Evolutionary conservation across 2,888 invertebrate genomes (phyloP).

Genomic region (Fragum whitleyi): DNA sequence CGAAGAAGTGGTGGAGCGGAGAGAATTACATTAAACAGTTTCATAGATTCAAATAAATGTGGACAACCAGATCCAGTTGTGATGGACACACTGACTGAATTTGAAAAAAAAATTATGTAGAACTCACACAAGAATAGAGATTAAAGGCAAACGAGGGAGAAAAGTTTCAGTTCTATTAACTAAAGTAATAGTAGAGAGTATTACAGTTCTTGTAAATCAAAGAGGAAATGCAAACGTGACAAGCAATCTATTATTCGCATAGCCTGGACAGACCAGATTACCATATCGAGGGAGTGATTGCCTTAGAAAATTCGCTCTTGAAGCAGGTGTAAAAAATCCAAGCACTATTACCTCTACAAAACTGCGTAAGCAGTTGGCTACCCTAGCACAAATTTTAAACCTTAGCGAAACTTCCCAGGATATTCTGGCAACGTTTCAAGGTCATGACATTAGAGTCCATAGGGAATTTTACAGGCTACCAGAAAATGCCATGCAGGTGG

Average conservation of each 20-base stretch:
- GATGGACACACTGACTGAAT: conserved; percentile 31
- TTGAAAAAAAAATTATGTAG: conserved; percentile 45
- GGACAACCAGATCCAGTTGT: conserved; percentile 28
- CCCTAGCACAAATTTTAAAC: conserved; percentile 55
- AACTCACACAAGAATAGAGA: conserved; percentile 42
- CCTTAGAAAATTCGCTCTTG: conserved; percentile 32
- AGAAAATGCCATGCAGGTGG: conserved; percentile 46
- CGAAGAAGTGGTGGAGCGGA: conserved; percentile 88
- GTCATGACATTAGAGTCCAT: conserved; percentile 59
- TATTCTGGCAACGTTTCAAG: conserved; percentile 55
- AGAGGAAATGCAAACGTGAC: conserved; percentile 28
- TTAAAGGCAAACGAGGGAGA: conserved; percentile 45
- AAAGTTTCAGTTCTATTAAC: conserved; percentile 49
- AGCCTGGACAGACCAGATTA: conserved; percentile 13
- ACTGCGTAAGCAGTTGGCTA: conserved; percentile 60
- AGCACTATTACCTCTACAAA: conserved; percentile 47
- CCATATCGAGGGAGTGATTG: conserved; percentile 54
- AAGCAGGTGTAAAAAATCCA: conserved; percentile 33
- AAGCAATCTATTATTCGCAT: conserved; percentile 30
- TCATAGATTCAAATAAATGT: conserved; percentile 20
- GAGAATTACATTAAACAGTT: conserved; percentile 48
- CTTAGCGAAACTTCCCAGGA: conserved; percentile 54
- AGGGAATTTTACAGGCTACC: conserved; percentile 50
- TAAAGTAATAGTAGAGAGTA: conserved; percentile 27
- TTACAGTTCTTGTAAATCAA: conserved; percentile 20